Conservation (phyloP, 2,797 vertebrate genomes). For the Enteromius fasciolatus region DNA sequence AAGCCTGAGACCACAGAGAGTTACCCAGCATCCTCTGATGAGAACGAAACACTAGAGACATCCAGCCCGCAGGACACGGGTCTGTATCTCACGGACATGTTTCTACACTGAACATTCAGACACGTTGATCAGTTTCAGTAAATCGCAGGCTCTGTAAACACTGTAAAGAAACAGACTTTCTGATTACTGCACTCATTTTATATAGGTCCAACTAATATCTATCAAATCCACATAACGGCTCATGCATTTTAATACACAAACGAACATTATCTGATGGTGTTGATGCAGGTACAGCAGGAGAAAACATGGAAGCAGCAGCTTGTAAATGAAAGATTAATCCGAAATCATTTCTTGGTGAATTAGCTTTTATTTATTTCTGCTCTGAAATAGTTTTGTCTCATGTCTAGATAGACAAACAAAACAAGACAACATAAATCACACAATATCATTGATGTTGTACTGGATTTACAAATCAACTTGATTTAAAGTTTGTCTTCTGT, state of each 20-base stretch:
- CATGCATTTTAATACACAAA: neutral
- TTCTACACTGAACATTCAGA: neutral
- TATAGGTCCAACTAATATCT: neutral
- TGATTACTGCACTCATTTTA: neutral
- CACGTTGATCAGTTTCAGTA: neutral
- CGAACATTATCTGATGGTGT: neutral
- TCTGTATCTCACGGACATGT: constrained; percentile 4
- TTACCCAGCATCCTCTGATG: constrained; percentile 32
- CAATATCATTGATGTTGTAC: neutral
- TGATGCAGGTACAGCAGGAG: neutral
- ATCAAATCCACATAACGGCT: too few relatives aligned
- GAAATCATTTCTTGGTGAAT: neutral
- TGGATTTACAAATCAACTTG: neutral
- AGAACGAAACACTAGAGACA: constrained; percentile 45
- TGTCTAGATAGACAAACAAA: neutral
- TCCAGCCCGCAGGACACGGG: constrained; percentile 47
- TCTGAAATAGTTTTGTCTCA: neutral
- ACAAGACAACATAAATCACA: neutral
- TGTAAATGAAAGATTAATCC: neutral
- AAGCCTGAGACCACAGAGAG: constrained; percentile 47
- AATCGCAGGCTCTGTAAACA: neutral
- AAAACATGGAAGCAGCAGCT: neutral
- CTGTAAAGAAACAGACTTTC: neutral
- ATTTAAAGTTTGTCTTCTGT: constrained; percentile 2
- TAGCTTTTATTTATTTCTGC: neutral